phyloP scores from a whole-genome alignment of 2,797 vertebrate genomes.

The Labroides dimidiatus region DNA sequence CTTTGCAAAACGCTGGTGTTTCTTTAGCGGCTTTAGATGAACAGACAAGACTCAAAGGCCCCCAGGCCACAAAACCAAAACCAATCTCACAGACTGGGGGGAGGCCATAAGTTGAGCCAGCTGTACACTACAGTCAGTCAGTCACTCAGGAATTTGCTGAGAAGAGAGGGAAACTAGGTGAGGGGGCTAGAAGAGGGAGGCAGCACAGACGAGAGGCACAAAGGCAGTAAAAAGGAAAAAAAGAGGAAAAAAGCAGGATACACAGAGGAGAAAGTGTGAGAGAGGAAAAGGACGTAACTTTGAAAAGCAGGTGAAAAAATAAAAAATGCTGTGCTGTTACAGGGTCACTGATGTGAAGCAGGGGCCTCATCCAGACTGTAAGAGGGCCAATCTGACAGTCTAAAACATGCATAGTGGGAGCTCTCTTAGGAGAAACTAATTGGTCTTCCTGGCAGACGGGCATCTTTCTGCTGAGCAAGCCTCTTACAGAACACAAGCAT shows the following conservation, averaged over 20 bases:
- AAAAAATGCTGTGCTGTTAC: slow-evolving; percentile 3
- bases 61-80: slow-evolving; percentile 50
- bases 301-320: neutral
- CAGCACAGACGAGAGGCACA: neutral
- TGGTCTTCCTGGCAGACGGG: slow-evolving; percentile 38
- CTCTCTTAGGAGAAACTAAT: slow-evolving; percentile 35
- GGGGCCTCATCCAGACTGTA: slow-evolving; percentile 19
- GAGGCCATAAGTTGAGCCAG: slow-evolving; percentile 59
- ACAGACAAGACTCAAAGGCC: slow-evolving; percentile 40
- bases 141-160: slow-evolving; percentile 69
- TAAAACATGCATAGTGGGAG: slow-evolving; percentile 19
- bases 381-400: slow-evolving; percentile 31
- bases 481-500: slow-evolving; percentile 2
- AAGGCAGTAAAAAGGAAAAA: slow-evolving; percentile 4
- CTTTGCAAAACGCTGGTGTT: slow-evolving; percentile 27
- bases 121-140: slow-evolving; percentile 60
- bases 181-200: slow-evolving; percentile 4
- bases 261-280: neutral
- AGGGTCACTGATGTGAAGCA: slow-evolving; percentile 29
- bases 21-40: slow-evolving; percentile 46
- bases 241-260: slow-evolving; percentile 12
- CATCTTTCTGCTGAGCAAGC: slow-evolving; percentile 37
- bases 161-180: slow-evolving; percentile 32
- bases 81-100: slow-evolving; percentile 57
- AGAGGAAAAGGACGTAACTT: slow-evolving; percentile 2